These are phyloP conservation scores for Cottoperca gobio DNA, from an alignment of 2,797 vertebrate species.

Conservation along the genomic window DNA sequence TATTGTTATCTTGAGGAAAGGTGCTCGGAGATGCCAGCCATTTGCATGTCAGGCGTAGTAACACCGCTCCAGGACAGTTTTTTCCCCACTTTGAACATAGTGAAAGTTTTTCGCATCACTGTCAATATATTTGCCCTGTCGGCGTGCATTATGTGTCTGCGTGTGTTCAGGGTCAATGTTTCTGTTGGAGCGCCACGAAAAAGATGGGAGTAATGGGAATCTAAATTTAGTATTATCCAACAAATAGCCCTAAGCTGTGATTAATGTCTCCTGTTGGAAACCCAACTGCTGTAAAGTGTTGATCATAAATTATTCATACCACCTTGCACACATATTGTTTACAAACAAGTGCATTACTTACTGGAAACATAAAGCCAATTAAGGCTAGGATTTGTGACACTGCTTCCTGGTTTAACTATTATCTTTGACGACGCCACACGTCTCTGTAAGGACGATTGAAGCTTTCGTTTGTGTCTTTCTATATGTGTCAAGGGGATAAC, in stretches of 20 bases:
- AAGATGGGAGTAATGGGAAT: not conserved
- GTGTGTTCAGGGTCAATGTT: not conserved
- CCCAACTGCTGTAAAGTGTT: conserved; percentile 1
- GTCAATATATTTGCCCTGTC: not conserved
- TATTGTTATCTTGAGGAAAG: not conserved
- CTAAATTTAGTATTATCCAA: conserved; percentile 5
- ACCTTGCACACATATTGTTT: conserved; percentile 16
- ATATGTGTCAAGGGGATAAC: not conserved
- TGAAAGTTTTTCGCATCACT: not conserved
- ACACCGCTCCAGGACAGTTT: not conserved
- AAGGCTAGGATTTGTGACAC: not conserved
- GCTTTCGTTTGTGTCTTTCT: not conserved
- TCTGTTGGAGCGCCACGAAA: not conserved
- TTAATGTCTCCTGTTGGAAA: conserved; percentile 39
- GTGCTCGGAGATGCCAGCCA: not conserved
- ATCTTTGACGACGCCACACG: not conserved
- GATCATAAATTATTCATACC: conserved; percentile 42
- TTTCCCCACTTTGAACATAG: not conserved
- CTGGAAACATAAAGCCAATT: conserved; percentile 19
- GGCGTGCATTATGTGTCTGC: not conserved
- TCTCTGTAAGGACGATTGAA: not conserved
- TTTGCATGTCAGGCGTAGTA: not conserved
- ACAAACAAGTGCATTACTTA: conserved; percentile 10
- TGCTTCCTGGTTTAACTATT: not conserved
- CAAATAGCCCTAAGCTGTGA: conserved; percentile 12